Conservation (phyloP, 2,113 vertebrate species). For the Pygoscelis adeliae region DNA sequence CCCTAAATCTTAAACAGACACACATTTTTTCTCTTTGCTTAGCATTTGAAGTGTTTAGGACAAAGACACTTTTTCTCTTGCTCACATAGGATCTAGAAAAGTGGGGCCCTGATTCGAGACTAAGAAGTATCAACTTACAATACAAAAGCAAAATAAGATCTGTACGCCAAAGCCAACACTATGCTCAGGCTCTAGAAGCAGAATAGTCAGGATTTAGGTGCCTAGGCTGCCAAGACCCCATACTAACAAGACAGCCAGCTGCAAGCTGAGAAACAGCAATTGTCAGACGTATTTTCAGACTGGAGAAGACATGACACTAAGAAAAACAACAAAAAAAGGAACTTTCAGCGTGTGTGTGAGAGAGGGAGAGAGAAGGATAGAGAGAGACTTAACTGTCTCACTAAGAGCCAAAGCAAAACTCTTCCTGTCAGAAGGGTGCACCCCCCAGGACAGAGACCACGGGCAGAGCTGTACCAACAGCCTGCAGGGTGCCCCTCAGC, state of each 20-base stretch:
- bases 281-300: neutral
- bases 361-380: neutral
- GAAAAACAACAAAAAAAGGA: neutral
- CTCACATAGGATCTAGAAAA: neutral
- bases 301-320: neutral
- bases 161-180: neutral
- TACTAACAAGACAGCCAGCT: neutral
- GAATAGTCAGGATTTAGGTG: neutral
- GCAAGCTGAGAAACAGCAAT: neutral
- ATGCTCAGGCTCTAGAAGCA: neutral
- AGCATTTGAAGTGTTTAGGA: neutral
- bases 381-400: neutral
- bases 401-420: neutral
- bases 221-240: neutral
- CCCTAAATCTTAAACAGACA: neutral
- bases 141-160: neutral
- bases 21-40: neutral
- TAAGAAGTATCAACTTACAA: neutral
- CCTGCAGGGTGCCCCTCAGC: neutral
- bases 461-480: neutral
- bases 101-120: neutral
- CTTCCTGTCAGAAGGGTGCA: neutral
- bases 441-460: neutral
- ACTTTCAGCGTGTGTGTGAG: neutral
- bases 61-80: neutral